Percentiles rank a stretch among this genome's conserved stretches.
phyloP scores from a whole-genome alignment of 2,888 invertebrate genomes.

The Myopa tessellatipennis region DNA sequence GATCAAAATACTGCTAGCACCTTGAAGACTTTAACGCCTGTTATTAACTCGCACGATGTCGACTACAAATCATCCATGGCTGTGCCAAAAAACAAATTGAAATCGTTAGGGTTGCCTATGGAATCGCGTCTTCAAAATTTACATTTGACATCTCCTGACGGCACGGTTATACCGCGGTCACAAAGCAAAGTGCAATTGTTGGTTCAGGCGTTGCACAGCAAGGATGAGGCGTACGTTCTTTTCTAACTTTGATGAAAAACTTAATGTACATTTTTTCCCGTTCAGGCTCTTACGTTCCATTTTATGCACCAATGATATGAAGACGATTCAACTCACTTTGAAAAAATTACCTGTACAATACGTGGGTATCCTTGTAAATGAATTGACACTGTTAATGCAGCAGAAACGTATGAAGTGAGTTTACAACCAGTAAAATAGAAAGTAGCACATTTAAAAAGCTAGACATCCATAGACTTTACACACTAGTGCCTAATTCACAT shows the following conservation, averaged over 20 bases:
- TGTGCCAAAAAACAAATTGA: constrained; percentile 57
- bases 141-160: constrained; percentile 71
- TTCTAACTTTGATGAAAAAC: not conserved
- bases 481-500: too few relatives aligned
- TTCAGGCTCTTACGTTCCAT: constrained; percentile 78
- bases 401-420: constrained; percentile 76
- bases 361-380: constrained; percentile 78
- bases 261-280: not conserved
- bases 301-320: constrained; percentile 75
- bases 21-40: constrained; percentile 59
- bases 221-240: constrained; percentile 74
- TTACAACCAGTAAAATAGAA: constrained; percentile 4
- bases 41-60: constrained; percentile 55
- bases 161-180: constrained; percentile 68
- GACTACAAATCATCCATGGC: constrained; percentile 60
- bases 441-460: not conserved
- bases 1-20: constrained; percentile 47
- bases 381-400: constrained; percentile 77
- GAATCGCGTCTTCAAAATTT: constrained; percentile 86
- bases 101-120: constrained; percentile 72
- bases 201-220: constrained; percentile 87
- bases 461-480: not conserved
- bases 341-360: constrained; percentile 80
- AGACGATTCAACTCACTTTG: constrained; percentile 79
- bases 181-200: constrained; percentile 85